Conservation (phyloP, 2,888 invertebrate genomes). For the Peribatodes rhomboidaria region DNA sequence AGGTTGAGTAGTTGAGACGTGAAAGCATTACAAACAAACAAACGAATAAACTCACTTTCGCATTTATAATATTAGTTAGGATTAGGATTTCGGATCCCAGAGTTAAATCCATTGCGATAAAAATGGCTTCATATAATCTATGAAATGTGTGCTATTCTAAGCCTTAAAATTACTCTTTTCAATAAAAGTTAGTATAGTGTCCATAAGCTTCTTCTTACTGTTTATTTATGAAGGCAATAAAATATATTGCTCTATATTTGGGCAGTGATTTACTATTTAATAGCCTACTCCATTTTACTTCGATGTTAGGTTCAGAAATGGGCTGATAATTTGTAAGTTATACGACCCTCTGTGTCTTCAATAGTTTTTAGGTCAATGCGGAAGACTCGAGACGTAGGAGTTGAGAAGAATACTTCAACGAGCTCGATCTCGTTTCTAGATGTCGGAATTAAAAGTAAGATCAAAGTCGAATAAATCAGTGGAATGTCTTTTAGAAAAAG, state of each 20-base stretch:
- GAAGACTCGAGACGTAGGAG: conserved; percentile 13
- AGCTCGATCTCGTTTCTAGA: conserved; percentile 14
- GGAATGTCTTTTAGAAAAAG: conserved; percentile 8
- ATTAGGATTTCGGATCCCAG: too few species aligned
- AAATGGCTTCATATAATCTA: not conserved
- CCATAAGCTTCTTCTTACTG: conserved; percentile 22
- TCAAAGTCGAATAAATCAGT: conserved; percentile 8
- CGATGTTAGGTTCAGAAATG: conserved; percentile 32
- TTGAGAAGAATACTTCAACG: conserved; percentile 21
- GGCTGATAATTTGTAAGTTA: conserved; percentile 50
- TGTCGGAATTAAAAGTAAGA: conserved; percentile 25
- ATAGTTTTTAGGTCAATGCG: conserved; percentile 45
- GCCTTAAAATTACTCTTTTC: not conserved
- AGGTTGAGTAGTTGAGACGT: too few species aligned
- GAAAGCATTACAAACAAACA: too few species aligned
- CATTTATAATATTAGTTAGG: too few species aligned
- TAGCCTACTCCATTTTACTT: conserved; percentile 22
- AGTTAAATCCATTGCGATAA: not conserved
- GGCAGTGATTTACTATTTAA: conserved; percentile 31
- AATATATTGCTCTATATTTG: conserved; percentile 32
- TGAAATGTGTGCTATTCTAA: not conserved
- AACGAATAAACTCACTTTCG: too few species aligned
- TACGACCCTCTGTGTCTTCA: conserved; percentile 45
- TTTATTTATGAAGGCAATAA: conserved; percentile 29
- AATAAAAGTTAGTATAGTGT: not conserved